Conservation (phyloP, 2,888 invertebrate species). For the Leptogaster cylindrica region DNA sequence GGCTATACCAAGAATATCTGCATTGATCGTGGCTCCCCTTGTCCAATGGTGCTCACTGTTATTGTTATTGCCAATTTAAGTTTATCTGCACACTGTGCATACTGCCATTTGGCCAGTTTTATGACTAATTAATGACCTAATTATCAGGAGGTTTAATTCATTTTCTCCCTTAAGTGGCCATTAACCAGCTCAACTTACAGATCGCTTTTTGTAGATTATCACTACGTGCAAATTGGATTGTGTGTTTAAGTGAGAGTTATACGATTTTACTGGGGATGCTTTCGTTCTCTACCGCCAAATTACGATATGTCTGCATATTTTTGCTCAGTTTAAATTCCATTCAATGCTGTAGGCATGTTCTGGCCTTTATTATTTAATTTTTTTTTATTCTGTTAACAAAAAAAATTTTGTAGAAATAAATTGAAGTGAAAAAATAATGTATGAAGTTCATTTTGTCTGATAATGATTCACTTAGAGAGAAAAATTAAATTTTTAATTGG, state of each 20-base stretch:
- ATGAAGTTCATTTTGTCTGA: background rate
- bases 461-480: slow-evolving; percentile 8
- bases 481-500: background rate
- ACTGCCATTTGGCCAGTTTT: slow-evolving; percentile 37
- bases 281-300: background rate
- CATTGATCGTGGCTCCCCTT: background rate
- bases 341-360: background rate
- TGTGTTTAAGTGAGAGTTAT: slow-evolving; percentile 35
- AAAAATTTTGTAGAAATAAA: too few relatives aligned
- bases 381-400: too few relatives aligned
- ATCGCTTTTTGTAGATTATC: slow-evolving; percentile 20
- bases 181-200: slow-evolving; percentile 17
- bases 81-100: slow-evolving; percentile 26
- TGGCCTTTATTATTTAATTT: too few relatives aligned
- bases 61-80: slow-evolving; percentile 43
- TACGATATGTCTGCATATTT: background rate
- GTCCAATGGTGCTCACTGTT: slow-evolving; percentile 30
- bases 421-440: background rate
- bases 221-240: slow-evolving; percentile 33
- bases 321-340: background rate
- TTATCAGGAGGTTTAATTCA: slow-evolving; percentile 34
- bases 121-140: slow-evolving; percentile 44
- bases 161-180: slow-evolving; percentile 28
- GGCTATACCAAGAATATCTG: background rate
- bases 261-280: background rate